These are phyloP conservation scores for Eufriesea mexicana DNA, from an alignment of 1,140 invertebrate genomes.

Conservation along the genomic window DNA sequence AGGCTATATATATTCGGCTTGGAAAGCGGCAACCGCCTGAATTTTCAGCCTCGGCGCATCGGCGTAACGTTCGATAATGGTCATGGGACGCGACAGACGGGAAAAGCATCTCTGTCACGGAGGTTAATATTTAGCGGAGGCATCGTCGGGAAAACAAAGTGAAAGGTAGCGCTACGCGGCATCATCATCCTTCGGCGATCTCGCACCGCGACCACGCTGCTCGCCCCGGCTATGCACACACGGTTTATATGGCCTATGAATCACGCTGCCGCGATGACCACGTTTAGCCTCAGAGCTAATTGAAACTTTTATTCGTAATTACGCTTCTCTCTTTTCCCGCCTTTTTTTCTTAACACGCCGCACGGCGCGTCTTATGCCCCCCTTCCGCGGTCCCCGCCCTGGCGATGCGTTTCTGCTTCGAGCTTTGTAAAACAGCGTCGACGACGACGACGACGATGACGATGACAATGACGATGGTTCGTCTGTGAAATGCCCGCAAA, in stretches of 20 bases:
- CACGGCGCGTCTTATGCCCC: not conserved
- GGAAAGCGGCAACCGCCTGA: slow-evolving; percentile 27
- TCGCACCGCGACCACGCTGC: slow-evolving; percentile 21
- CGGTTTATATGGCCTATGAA: slow-evolving; percentile 67
- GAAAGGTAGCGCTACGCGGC: slow-evolving; percentile 56
- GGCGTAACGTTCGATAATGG: slow-evolving; percentile 29
- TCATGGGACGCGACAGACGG: slow-evolving; percentile 30
- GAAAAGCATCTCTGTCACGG: slow-evolving; percentile 55
- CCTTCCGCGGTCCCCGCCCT: slow-evolving; percentile 13
- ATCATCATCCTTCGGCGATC: slow-evolving; percentile 59
- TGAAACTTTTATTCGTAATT: slow-evolving; percentile 72
- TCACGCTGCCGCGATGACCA: slow-evolving; percentile 56
- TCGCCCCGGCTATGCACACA: slow-evolving; percentile 10
- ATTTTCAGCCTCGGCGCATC: slow-evolving; percentile 12
- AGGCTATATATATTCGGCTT: slow-evolving; percentile 6
- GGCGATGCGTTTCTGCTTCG: not conserved
- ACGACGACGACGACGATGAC: too few species aligned
- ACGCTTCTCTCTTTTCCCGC: slow-evolving; percentile 30
- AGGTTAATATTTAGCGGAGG: slow-evolving; percentile 62
- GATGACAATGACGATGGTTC: not conserved
- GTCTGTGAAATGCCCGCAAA: slow-evolving; percentile 21
- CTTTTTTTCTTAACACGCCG: slow-evolving; percentile 14
- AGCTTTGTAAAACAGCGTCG: slow-evolving; percentile 22
- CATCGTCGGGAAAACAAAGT: slow-evolving; percentile 66
- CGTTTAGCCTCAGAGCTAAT: slow-evolving; percentile 60